A percentile compares a stretch with the other conserved stretches of the same genome.
phyloP scores from a whole-genome alignment of 2,113 vertebrate species.

The Leucopsar rothschildi region DNA sequence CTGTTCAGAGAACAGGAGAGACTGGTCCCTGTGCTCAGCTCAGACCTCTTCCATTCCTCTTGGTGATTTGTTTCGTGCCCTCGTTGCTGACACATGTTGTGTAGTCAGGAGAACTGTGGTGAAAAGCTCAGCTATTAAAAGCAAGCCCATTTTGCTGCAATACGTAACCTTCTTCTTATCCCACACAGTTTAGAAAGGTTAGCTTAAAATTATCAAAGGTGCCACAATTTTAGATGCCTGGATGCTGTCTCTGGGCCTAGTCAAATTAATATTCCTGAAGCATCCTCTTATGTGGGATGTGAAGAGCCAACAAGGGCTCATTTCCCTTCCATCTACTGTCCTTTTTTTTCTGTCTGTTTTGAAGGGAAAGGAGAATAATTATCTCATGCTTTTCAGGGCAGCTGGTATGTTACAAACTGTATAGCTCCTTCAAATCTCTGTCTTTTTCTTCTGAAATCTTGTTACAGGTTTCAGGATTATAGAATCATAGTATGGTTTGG shows the following conservation, averaged over 20 bases:
- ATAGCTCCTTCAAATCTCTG: neutral
- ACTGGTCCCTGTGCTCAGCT: neutral
- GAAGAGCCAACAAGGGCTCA: constrained; percentile 42
- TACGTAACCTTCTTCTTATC: neutral
- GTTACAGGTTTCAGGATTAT: neutral
- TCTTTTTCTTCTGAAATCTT: neutral
- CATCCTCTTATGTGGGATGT: constrained; percentile 45
- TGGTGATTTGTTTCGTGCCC: neutral
- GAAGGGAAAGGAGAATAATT: constrained; percentile 20
- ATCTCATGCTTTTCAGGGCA: neutral
- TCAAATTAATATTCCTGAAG: constrained; percentile 44
- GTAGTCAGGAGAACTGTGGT: neutral
- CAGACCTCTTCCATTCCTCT: neutral
- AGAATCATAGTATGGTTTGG: neutral
- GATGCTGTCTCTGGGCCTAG: constrained; percentile 17
- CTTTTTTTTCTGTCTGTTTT: neutral
- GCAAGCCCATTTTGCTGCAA: neutral
- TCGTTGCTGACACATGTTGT: neutral
- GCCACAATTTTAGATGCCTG: constrained; percentile 36
- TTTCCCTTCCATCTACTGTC: constrained; percentile 30
- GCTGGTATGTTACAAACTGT: neutral
- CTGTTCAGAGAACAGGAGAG: neutral
- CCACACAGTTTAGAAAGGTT: constrained; percentile 38
- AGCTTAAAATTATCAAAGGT: constrained; percentile 36
- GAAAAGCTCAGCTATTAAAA: constrained; percentile 48